A percentile compares a stretch with the other conserved stretches of the same genome.
These are phyloP conservation scores for Fistularia tabacaria DNA, from an alignment of 2,797 vertebrate genomes.

Conservation along the genomic window DNA sequence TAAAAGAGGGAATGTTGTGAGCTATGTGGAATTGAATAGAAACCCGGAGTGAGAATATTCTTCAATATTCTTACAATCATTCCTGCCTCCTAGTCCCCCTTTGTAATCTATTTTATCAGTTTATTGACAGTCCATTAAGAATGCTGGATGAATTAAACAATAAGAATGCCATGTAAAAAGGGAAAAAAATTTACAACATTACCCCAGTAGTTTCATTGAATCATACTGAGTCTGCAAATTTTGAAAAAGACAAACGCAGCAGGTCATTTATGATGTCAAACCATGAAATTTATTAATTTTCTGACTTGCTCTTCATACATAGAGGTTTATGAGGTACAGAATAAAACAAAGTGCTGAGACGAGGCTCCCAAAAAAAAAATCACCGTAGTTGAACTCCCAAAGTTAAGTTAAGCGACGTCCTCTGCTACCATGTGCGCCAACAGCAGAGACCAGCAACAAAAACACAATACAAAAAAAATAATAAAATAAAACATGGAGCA, in stretches of 20 bases:
- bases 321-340: slow-evolving; percentile 79
- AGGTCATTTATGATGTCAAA: slow-evolving; percentile 47
- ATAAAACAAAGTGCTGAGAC: slow-evolving; percentile 76
- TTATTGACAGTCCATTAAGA: too few species aligned
- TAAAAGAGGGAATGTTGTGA: too few species aligned
- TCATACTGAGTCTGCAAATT: not conserved
- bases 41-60: too few species aligned
- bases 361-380: slow-evolving; percentile 56
- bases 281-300: slow-evolving; percentile 72
- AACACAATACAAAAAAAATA: slow-evolving; percentile 37
- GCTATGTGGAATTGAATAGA: too few species aligned
- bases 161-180: too few species aligned
- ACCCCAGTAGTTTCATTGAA: not conserved
- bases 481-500: slow-evolving; percentile 14
- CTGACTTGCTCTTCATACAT: slow-evolving; percentile 59
- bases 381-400: slow-evolving; percentile 54
- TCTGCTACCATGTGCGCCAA: slow-evolving; percentile 45
- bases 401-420: slow-evolving; percentile 48
- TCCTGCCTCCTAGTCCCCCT: too few species aligned
- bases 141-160: too few species aligned
- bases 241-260: slow-evolving; percentile 1
- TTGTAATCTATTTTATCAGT: too few species aligned
- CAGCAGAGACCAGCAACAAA: slow-evolving; percentile 51
- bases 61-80: too few species aligned
- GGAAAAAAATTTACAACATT: too few species aligned